Evolutionary conservation across 2,113 vertebrate species (phyloP).

Genomic region (Nothocercus nigrocapillus): DNA sequence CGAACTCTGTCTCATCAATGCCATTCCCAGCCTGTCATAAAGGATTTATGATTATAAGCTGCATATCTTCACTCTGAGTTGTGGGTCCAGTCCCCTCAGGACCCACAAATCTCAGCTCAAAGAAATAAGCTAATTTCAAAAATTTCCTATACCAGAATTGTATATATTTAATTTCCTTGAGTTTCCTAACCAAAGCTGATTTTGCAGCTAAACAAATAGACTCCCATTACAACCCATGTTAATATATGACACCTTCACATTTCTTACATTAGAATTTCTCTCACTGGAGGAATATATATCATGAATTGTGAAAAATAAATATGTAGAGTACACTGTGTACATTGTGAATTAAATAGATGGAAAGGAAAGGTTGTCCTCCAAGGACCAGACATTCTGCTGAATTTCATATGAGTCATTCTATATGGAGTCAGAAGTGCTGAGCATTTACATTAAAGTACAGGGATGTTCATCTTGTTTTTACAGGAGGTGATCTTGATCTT

Average conservation of each 20-base stretch:
- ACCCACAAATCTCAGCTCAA: neutral
- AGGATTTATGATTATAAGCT: neutral
- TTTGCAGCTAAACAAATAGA: neutral
- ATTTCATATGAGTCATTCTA: constrained; percentile 11
- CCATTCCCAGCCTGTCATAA: neutral
- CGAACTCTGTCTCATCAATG: neutral
- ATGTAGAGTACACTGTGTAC: neutral
- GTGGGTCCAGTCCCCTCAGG: neutral
- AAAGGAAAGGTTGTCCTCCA: constrained; percentile 18
- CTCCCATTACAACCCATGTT: neutral
- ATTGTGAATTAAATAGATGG: neutral
- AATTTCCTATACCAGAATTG: neutral
- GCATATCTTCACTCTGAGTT: neutral
- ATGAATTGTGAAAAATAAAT: neutral
- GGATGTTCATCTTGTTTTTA: constrained; percentile 61
- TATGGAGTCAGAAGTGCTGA: constrained; percentile 1
- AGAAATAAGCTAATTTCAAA: neutral
- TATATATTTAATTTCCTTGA: neutral
- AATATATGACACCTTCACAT: neutral
- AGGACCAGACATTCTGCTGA: constrained; percentile 6
- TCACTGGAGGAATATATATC: neutral
- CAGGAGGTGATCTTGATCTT: constrained; percentile 60
- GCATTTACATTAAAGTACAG: neutral
- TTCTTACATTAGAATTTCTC: neutral
- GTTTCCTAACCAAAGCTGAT: neutral